Conservation (phyloP, 2,888 invertebrate genomes). For the Carpatolechia fugitivella region DNA sequence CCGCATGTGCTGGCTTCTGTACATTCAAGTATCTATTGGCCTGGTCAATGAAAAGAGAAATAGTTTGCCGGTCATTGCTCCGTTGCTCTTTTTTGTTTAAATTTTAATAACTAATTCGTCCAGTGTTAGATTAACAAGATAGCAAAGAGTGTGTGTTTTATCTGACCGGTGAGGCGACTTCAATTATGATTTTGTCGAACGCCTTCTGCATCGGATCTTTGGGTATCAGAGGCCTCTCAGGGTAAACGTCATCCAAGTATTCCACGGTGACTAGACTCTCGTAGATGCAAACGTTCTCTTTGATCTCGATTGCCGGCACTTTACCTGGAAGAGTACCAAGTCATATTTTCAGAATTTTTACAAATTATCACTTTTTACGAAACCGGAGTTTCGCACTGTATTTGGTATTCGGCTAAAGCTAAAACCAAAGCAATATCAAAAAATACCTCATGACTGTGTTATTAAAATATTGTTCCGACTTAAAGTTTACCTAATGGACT, state of each 20-base stretch:
- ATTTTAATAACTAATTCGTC: too few relatives aligned
- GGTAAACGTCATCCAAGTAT: slow-evolving; percentile 89
- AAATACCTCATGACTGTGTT: too few relatives aligned
- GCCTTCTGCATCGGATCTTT: slow-evolving; percentile 84
- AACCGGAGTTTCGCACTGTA: not conserved
- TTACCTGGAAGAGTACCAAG: slow-evolving; percentile 62
- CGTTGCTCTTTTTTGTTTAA: too few relatives aligned
- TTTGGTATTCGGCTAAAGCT: too few relatives aligned
- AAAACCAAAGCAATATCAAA: too few relatives aligned
- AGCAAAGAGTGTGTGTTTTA: not conserved
- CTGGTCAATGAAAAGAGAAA: too few relatives aligned
- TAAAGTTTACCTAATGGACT: slow-evolving; percentile 70
- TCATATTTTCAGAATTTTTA: too few relatives aligned
- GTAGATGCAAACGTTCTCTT: slow-evolving; percentile 82
- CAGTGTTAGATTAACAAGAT: not conserved
- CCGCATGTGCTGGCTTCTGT: too few relatives aligned
- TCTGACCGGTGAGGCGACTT: slow-evolving; percentile 57
- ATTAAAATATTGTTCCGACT: too few relatives aligned
- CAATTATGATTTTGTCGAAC: slow-evolving; percentile 84
- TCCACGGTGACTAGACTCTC: slow-evolving; percentile 90
- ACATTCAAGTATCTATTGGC: too few relatives aligned
- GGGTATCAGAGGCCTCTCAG: slow-evolving; percentile 81
- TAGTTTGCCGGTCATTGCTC: too few relatives aligned
- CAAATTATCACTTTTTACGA: too few relatives aligned
- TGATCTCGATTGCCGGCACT: slow-evolving; percentile 87